Percentiles rank a stretch among this genome's conserved stretches.
Conservation (phyloP, 1,140 invertebrate species). For the Neuroterus valhalla region DNA sequence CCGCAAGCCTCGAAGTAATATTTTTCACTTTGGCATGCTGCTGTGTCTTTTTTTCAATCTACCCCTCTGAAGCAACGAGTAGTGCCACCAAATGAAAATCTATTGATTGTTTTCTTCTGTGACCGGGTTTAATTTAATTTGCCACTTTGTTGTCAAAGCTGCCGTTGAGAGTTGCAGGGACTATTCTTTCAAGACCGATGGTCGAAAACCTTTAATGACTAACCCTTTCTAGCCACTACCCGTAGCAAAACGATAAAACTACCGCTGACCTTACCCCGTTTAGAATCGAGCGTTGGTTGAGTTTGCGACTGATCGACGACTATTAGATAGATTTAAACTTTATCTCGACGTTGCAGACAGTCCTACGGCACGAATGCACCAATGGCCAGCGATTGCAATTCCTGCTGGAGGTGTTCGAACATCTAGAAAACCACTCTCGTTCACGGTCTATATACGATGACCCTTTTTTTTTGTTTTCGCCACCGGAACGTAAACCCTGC, state of each 20-base stretch:
- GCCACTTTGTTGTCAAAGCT: conserved; percentile 50
- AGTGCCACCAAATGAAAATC: conserved; percentile 59
- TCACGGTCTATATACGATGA: background rate
- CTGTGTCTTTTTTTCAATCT: conserved; percentile 47
- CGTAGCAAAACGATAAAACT: conserved; percentile 22
- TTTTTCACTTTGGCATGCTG: conserved; percentile 54
- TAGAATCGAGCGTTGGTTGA: background rate
- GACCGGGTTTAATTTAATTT: conserved; percentile 64
- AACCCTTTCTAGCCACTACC: background rate
- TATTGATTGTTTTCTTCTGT: conserved; percentile 56
- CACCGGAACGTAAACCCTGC: conserved; percentile 17
- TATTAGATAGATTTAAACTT: conserved; percentile 31
- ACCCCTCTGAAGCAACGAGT: conserved; percentile 27
- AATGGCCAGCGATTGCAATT: conserved; percentile 17
- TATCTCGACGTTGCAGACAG: conserved; percentile 24
- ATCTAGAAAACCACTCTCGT: background rate
- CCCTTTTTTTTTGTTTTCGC: conserved; percentile 7
- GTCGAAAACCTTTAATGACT: background rate
- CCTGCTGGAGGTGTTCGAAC: conserved; percentile 16
- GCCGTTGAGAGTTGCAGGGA: conserved; percentile 5
- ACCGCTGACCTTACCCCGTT: conserved; percentile 13
- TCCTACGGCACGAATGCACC: background rate
- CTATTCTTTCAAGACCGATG: conserved; percentile 22
- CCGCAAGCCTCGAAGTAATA: conserved; percentile 54
- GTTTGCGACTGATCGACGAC: conserved; percentile 29